Base-by-base conservation (phyloP, 2,888 invertebrate species). In the Drosophila prostipennis region DNA sequence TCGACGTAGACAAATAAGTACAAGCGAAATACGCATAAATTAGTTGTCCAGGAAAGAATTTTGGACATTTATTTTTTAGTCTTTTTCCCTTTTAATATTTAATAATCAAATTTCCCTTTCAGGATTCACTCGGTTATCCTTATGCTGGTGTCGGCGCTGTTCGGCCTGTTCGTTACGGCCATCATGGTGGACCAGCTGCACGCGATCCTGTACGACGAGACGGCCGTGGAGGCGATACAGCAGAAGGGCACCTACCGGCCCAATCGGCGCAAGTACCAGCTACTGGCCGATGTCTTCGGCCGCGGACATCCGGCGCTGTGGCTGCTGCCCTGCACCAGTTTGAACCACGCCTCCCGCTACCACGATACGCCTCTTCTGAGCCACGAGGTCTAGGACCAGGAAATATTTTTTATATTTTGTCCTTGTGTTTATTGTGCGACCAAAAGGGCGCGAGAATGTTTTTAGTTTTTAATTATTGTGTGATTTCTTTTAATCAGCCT, bases 151-250 rank as follows among this genome's bases (percentile, higher is more conserved):
- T 95, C 96, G 65, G 94, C 96, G 7, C 92, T 98, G 29, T 98
- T 98, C 92, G 97, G 97, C 8, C 94, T 98, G 90, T 98, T 98
- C 91, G 97, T 97, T 14, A 93, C 96, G 63, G 96, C 96, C 43
- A 97, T 98, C 74, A 94, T 97, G 92, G 95, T 96, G 78, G 97
- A 97, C 93, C 96, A 97, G 92, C 93, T 97, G 77, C 95, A 96
- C 90, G 96, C 96, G 8, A 96, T 97, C 82, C 93, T 96, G 74
- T 94, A 95, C 63, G 97, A 97, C 89, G 96, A 97, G 92, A 97
- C 97, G 19, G 95, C 96, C 0, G 94, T 97, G 0, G 97, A 97
- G 90, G 95, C 96, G 80, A 93, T 96, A 42, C 95, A 95, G 91
- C 93, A 94, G 76, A 94, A 94, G 86, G 95, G 96, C 34, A 93